Percentiles rank a stretch among this genome's conserved stretches.
Evolutionary conservation across 2,113 vertebrate genomes (phyloP).

Genomic region (Apodemus sylvaticus): DNA sequence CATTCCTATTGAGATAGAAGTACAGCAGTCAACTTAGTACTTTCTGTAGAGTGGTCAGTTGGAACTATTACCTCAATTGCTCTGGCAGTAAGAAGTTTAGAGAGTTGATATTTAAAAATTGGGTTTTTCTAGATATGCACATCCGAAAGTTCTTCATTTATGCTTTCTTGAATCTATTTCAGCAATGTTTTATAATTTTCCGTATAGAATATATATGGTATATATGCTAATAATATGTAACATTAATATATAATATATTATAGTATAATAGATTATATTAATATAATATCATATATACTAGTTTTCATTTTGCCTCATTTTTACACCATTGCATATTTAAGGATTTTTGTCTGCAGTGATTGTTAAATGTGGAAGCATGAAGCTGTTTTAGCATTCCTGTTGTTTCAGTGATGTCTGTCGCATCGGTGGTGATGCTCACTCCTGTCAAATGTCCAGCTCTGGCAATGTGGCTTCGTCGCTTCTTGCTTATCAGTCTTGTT

Average conservation of each 20-base stretch:
- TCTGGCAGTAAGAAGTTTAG: not conserved
- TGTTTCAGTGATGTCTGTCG: not conserved
- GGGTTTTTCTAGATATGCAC: not conserved
- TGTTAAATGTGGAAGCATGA: not conserved
- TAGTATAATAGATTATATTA: too few relatives aligned
- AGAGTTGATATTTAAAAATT: not conserved
- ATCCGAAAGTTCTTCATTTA: not conserved
- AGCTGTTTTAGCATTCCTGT: not conserved
- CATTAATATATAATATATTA: not conserved
- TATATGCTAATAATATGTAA: not conserved
- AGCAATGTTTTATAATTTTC: conserved; percentile 12
- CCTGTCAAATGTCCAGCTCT: not conserved
- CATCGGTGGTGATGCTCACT: not conserved
- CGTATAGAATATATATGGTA: not conserved
- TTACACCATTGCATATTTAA: not conserved
- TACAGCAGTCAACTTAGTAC: not conserved
- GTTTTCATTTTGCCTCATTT: too few relatives aligned
- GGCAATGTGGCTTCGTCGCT: too few relatives aligned
- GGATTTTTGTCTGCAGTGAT: not conserved
- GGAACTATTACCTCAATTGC: not conserved
- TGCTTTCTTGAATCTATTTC: conserved; percentile 3
- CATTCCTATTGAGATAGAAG: not conserved
- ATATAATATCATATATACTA: not conserved
- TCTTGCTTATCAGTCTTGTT: not conserved
- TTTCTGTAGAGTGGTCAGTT: not conserved